Evolutionary conservation across 2,888 invertebrate species (phyloP).

Genomic region (Abrostola tripartita): DNA sequence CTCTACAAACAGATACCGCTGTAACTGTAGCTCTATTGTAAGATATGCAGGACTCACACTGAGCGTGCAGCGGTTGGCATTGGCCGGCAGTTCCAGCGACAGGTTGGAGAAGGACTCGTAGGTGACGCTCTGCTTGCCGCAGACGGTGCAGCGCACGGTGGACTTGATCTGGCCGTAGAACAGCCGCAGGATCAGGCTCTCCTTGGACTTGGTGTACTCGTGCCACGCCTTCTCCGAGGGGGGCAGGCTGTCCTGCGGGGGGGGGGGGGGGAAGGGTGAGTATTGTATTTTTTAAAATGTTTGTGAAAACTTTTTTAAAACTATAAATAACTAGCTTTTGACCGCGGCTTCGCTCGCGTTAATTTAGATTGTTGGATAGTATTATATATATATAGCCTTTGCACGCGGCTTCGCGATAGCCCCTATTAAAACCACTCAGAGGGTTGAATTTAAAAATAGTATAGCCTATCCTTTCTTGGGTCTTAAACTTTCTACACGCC

Average conservation of each 20-base stretch:
- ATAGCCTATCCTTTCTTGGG: too few species aligned
- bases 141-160: slow-evolving; percentile 92
- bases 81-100: slow-evolving; percentile 92
- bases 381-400: too few species aligned
- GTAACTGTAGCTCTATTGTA: too few species aligned
- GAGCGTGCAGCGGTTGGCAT: slow-evolving; percentile 89
- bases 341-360: too few species aligned
- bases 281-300: background rate
- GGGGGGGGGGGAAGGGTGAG: background rate
- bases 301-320: too few species aligned
- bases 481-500: too few species aligned
- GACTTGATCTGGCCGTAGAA: slow-evolving; percentile 96
- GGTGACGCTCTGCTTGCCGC: slow-evolving; percentile 92
- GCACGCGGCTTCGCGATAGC: too few species aligned
- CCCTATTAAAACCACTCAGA: too few species aligned
- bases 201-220: slow-evolving; percentile 91
- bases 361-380: too few species aligned
- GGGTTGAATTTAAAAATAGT: too few species aligned
- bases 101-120: slow-evolving; percentile 96
- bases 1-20: too few species aligned
- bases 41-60: slow-evolving; percentile 62
- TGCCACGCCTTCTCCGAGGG: slow-evolving; percentile 90
- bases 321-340: too few species aligned
- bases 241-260: slow-evolving; percentile 75
- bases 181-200: slow-evolving; percentile 92